Evolutionary conservation across 2,113 vertebrate species (phyloP).

Genomic region (Anseranas semipalmata): DNA sequence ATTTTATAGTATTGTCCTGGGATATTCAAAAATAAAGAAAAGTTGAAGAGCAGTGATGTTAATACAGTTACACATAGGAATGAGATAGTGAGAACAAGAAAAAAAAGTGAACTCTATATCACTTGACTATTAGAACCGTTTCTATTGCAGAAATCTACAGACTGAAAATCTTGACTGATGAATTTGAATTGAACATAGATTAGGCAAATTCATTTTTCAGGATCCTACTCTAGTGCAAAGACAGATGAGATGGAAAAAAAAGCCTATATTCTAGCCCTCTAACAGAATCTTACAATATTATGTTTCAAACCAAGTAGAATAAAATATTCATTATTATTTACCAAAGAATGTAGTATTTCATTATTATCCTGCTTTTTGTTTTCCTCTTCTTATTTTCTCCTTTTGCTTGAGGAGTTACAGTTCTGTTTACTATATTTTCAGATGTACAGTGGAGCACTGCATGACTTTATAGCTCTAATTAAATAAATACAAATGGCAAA

Average conservation of each 20-base stretch:
- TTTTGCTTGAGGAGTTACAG: background rate
- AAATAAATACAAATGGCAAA: constrained; percentile 2
- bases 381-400: background rate
- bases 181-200: background rate
- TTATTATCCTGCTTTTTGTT: background rate
- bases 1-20: background rate
- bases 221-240: background rate
- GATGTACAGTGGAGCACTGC: background rate
- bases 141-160: background rate
- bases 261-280: background rate
- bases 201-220: constrained; percentile 1
- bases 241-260: background rate
- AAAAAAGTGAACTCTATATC: background rate
- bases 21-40: constrained; percentile 21
- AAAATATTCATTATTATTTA: constrained; percentile 40
- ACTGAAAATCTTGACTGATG: background rate
- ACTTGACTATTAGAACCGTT: background rate
- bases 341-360: background rate
- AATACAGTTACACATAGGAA: background rate
- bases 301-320: constrained; percentile 1
- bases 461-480: background rate
- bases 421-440: background rate
- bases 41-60: background rate
- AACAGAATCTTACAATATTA: background rate
- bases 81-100: background rate